Evolutionary conservation across 2,888 invertebrate genomes (phyloP).

Genomic region (Orchesella flavescens): DNA sequence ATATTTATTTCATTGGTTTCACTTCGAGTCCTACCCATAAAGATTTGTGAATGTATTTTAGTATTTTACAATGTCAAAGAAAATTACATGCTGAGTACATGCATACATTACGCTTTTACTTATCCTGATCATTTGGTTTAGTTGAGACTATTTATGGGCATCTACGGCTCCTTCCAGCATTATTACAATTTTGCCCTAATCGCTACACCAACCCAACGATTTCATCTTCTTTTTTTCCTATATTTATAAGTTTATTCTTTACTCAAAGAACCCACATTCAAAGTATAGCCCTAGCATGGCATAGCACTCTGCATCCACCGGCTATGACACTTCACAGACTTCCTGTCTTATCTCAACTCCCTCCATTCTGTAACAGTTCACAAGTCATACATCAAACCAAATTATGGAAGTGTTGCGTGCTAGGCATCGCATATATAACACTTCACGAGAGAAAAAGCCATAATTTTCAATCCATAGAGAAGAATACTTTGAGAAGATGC

Average conservation of each 20-base stretch:
- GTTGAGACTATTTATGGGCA: slow-evolving; percentile 51
- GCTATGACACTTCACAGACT: slow-evolving; percentile 56
- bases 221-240: slow-evolving; percentile 28
- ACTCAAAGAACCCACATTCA: slow-evolving; percentile 18
- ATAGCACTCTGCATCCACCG: slow-evolving; percentile 9
- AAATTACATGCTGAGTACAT: slow-evolving; percentile 25
- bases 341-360: slow-evolving; percentile 57
- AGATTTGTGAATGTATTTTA: no score
- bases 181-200: slow-evolving; percentile 47
- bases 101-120: slow-evolving; percentile 19
- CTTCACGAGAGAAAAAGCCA: slow-evolving; percentile 13
- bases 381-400: slow-evolving; percentile 55
- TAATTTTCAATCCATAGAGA: slow-evolving; percentile 31
- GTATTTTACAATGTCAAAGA: slow-evolving; percentile 21
- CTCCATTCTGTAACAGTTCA: slow-evolving; percentile 49
- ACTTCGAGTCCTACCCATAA: not conserved
- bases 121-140: slow-evolving; percentile 32
- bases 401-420: slow-evolving; percentile 14
- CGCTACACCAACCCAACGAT: slow-evolving; percentile 49
- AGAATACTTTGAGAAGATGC: slow-evolving; percentile 34
- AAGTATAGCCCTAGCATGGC: no score
- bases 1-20: not conserved
- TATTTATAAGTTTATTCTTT: slow-evolving; percentile 21
- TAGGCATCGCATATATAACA: slow-evolving; percentile 2
- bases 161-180: slow-evolving; percentile 31